These are phyloP conservation scores for Neocloeon triangulifer DNA, from an alignment of 1,140 invertebrate genomes.

Conservation along the genomic window DNA sequence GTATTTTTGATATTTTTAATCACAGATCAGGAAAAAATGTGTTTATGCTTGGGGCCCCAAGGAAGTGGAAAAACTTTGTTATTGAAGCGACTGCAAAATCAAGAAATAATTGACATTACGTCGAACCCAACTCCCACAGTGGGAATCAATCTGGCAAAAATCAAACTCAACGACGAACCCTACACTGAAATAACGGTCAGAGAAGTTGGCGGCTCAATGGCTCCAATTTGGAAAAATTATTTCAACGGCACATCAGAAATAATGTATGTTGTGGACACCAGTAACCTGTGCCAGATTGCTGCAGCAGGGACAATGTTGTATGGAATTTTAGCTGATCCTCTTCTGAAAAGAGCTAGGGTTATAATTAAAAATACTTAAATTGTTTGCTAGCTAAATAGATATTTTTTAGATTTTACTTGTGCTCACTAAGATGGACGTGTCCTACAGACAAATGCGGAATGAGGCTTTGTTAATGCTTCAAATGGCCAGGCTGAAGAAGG, in stretches of 20 bases:
- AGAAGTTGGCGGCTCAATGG: conserved; percentile 58
- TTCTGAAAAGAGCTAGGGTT: conserved; percentile 34
- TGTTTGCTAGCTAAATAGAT: neutral
- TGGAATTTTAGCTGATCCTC: conserved; percentile 43
- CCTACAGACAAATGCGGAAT: conserved; percentile 59
- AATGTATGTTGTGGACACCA: conserved; percentile 53
- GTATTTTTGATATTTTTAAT: too few species aligned
- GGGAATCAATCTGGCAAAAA: conserved; percentile 45
- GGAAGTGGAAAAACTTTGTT: conserved; percentile 62
- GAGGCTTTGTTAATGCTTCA: conserved; percentile 59
- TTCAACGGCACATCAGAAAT: conserved; percentile 40
- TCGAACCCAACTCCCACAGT: conserved; percentile 47
- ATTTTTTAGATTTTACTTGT: conserved; percentile 37
- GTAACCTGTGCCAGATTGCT: conserved; percentile 58
- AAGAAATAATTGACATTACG: conserved; percentile 38
- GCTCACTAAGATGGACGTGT: conserved; percentile 58
- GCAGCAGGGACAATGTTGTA: conserved; percentile 53
- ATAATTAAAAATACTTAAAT: conserved; percentile 7
- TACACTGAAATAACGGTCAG: conserved; percentile 16
- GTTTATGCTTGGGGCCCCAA: conserved; percentile 46
- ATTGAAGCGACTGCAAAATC: conserved; percentile 41
- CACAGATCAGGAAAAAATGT: too few species aligned
- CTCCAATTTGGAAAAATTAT: conserved; percentile 52
- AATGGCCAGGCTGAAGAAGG: conserved; percentile 32
- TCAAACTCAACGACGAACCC: conserved; percentile 19